phyloP scores from a whole-genome alignment of 1,140 invertebrate species.

The Pseudomyrmex flavicornis region DNA sequence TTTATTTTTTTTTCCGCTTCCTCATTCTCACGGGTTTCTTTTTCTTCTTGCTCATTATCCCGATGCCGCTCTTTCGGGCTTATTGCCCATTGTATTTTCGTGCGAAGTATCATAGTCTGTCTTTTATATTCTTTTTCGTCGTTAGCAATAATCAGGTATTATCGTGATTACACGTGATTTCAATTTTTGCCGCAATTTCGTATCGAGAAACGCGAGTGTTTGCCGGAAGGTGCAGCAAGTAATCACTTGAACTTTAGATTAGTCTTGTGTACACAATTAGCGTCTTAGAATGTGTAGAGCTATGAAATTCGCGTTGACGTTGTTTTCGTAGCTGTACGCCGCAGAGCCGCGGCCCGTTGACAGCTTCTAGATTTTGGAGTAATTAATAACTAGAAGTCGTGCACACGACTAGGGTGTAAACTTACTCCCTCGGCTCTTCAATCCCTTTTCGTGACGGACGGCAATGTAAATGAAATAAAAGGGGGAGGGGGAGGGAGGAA shows the following conservation, averaged over 20 bases:
- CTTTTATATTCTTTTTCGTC: conserved; percentile 16
- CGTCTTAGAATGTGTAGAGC: conserved; percentile 27
- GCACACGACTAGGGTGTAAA: conserved; percentile 54
- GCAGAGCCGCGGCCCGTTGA: conserved; percentile 52
- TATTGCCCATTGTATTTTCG: not conserved
- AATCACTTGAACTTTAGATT: conserved; percentile 56
- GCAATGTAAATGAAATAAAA: conserved; percentile 36
- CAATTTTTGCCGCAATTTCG: conserved; percentile 7
- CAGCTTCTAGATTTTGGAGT: conserved; percentile 59
- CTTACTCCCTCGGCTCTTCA: conserved; percentile 51
- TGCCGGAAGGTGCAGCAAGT: conserved; percentile 36
- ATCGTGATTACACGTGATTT: conserved; percentile 13
- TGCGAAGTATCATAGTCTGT: not conserved
- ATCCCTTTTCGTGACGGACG: conserved; percentile 43
- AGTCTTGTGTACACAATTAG: conserved; percentile 46
- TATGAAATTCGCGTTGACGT: conserved; percentile 50
- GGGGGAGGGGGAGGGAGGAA: not conserved
- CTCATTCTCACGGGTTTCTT: conserved; percentile 8
- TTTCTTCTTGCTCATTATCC: conserved; percentile 22
- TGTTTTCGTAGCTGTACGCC: conserved; percentile 53
- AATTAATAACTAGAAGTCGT: conserved; percentile 67
- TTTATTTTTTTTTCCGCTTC: conserved; percentile 20
- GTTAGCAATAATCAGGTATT: conserved; percentile 31
- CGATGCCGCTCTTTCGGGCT: not conserved
- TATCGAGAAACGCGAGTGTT: conserved; percentile 8